Conservation (phyloP, 2,113 vertebrate genomes). For the Oreochromis niloticus region DNA sequence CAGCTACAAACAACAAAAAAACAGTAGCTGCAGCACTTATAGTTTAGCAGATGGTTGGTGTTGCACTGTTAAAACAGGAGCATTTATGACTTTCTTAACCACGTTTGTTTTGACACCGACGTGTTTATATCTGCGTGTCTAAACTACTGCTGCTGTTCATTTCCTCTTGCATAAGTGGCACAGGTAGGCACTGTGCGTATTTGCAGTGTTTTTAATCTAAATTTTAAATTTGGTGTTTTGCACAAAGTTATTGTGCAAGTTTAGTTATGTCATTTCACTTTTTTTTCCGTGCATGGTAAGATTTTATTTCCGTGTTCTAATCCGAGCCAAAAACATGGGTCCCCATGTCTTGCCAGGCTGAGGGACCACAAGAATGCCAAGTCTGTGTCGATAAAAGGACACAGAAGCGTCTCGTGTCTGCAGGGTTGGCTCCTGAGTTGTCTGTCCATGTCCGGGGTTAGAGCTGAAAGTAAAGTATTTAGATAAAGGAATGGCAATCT, state of each 20-base stretch:
- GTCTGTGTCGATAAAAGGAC: slow-evolving; percentile 23
- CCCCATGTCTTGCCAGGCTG: slow-evolving; percentile 83
- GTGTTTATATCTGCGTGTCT: neutral
- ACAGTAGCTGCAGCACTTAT: neutral
- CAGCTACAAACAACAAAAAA: neutral
- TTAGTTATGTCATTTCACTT: neutral
- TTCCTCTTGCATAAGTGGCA: neutral
- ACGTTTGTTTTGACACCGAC: neutral
- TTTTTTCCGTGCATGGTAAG: neutral
- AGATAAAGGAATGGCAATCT: slow-evolving; percentile 69
- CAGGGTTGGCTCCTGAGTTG: neutral
- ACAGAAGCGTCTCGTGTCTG: neutral
- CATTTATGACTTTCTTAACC: neutral
- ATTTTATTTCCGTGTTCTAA: slow-evolving; percentile 71
- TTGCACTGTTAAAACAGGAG: neutral
- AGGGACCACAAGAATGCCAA: slow-evolving; percentile 85
- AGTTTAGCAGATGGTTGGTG: neutral
- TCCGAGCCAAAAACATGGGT: slow-evolving; percentile 89
- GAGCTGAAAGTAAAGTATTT: slow-evolving; percentile 76
- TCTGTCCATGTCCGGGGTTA: neutral
- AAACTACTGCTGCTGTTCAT: neutral
- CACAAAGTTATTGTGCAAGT: neutral
- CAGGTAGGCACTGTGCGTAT: neutral
- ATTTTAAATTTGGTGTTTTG: neutral
- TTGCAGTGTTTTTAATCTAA: neutral